Base-by-base conservation (phyloP, 2,888 invertebrate species). In the Conops quadrifasciatus region DNA sequence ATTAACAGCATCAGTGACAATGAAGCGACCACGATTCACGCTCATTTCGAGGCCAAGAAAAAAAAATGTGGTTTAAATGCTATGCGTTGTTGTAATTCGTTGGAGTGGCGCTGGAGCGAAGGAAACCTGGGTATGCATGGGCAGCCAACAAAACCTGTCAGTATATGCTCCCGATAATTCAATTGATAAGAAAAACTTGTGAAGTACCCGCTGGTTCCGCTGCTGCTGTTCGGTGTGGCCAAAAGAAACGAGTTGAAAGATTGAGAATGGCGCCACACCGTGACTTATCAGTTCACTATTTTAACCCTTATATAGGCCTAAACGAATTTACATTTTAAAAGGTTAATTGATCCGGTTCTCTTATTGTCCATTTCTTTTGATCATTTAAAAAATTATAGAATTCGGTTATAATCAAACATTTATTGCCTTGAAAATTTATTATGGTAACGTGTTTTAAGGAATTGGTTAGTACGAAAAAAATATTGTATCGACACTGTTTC, bases 161-260 rank as follows among this genome's bases (percentile, higher is more conserved):
- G 45, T 72, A 70, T 70, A 75, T 75, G 78, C 75, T 76, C 71
- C 9, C 76, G 75, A 79, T 80, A 80, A 81, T 80, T 81, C 78
- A 74, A 73, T 71, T 74, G 80, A 80, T 80, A 80, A 79, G 77
- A 71, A 72, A 72, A 71, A 45, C 67, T 68, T 65, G 49, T 65
- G n/a, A 45, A 49, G 45, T 15, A 2, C 59, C 56, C 24, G 43
- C 47, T 26, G 30, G 30, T 59, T 60, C 65, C 16, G 16, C 51
- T 49, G 47, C 26, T 21, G 26, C n/a, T 19, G 63, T 30, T 5
- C 19, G 30, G 59, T 60, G 24, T 65, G 59, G 59, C 19, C 65
- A 43, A n/a, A 49, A 30, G 63, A 36, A 28, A 16, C 49, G 36
- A 16, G 36, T 28, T 49, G 49, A 68, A 77, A 78, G 75, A 79